Conservation (phyloP, 2,888 invertebrate species). For the Argyresthia albistria region DNA sequence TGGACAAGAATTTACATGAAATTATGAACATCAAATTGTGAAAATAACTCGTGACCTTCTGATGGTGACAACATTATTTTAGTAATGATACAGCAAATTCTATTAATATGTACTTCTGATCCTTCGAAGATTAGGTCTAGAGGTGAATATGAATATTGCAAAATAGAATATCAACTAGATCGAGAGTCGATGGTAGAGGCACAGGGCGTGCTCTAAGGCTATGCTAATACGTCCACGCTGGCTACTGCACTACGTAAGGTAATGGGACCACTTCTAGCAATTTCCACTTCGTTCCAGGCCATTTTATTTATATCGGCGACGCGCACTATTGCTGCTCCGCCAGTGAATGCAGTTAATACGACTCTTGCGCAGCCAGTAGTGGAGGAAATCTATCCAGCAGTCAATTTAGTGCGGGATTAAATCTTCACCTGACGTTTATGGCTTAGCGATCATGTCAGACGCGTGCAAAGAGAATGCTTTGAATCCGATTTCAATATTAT, state of each 20-base stretch:
- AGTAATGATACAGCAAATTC: no score
- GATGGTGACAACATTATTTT: no score
- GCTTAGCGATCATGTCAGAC: not conserved
- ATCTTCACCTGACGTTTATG: slow-evolving; percentile 12
- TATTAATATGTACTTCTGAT: no score
- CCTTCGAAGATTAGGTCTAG: no score
- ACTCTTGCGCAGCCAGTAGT: not conserved
- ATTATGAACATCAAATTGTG: no score
- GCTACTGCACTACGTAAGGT: slow-evolving; percentile 55
- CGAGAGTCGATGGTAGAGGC: slow-evolving; percentile 12
- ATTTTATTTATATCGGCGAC: slow-evolving; percentile 30
- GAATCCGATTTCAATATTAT: slow-evolving; percentile 1
- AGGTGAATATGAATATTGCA: slow-evolving; percentile 9
- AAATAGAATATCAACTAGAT: slow-evolving; percentile 7
- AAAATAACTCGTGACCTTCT: no score
- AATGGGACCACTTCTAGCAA: slow-evolving; percentile 51
- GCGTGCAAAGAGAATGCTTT: slow-evolving; percentile 1
- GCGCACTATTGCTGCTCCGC: not conserved
- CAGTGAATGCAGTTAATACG: not conserved
- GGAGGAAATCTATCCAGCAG: slow-evolving; percentile 11
- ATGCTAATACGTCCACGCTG: slow-evolving; percentile 29
- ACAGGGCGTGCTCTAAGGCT: slow-evolving; percentile 22
- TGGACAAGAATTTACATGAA: no score
- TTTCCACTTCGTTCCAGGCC: slow-evolving; percentile 46
- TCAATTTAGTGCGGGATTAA: slow-evolving; percentile 17